These are phyloP conservation scores for Psilopsiagon aymara DNA, from an alignment of 2,113 vertebrate genomes.

Conservation along the genomic window DNA sequence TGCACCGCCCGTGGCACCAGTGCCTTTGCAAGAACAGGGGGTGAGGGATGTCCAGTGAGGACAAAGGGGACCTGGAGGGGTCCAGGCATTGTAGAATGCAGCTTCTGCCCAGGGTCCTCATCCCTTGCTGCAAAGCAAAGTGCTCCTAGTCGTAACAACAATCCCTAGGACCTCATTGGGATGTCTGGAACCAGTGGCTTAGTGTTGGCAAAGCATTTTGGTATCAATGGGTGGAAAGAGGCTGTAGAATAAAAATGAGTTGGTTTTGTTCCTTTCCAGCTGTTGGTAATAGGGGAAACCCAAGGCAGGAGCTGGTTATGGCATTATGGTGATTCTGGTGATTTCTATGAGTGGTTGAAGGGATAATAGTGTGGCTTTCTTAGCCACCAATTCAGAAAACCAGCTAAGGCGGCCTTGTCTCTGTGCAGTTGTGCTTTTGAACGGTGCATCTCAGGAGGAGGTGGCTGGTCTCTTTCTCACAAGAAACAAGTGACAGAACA, in stretches of 20 bases:
- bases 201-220: accelerated
- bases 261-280: background rate
- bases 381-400: background rate
- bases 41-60: background rate
- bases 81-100: background rate
- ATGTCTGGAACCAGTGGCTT: accelerated
- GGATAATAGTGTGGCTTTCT: background rate
- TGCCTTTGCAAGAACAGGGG: accelerated
- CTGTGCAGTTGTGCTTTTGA: accelerated
- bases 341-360: background rate
- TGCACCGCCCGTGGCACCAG: background rate
- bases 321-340: background rate
- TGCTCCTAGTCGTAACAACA: background rate
- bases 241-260: background rate
- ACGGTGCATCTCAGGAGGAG: background rate
- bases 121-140: background rate
- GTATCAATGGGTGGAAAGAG: background rate
- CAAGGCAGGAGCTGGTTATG: accelerated
- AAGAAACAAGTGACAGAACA: background rate
- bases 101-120: accelerated
- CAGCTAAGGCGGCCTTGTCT: accelerated
- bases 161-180: accelerated
- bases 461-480: background rate
- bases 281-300: background rate
- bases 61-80: background rate